Base-by-base conservation (phyloP, 2,888 invertebrate genomes). In the Hylaea fasciaria region DNA sequence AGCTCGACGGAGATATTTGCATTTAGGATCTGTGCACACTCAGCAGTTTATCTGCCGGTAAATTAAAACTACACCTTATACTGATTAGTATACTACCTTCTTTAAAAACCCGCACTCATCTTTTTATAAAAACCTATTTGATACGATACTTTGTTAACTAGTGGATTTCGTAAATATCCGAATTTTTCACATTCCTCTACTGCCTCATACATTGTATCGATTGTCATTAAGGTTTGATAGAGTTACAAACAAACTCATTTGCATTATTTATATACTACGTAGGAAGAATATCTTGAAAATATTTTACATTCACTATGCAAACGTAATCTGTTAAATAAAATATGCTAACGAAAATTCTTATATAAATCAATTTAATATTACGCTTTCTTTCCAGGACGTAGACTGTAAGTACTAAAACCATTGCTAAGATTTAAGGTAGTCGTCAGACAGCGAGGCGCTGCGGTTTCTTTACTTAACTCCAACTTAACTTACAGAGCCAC, bases 381-480 rank as follows among this genome's bases (percentile, higher is more conserved):
- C n/a, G n/a, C n/a, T n/a, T n/a, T n/a, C 22, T 32, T 14, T 14
- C 22, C 52, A 47, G 68, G 11, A 51, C n/a, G 32, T 44, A 57
- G 53, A 51, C 41, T 35, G 32, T n/a, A n/a, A n/a, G n/a, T 17
- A 37, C 45, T 69, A 74, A 66, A 71, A 37, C 74, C 79, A 74
- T 74, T 74, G 77, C 73, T 72, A 77, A 85, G 87, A 88, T 88
- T 87, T 88, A 88, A 89, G 81, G 80, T 80, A 78, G 84, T 85
- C 86, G 81, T 87, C 87, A 89, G 86, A 85, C 85, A 72, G 80
- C 76, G 80, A 78, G 83, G 83, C 83, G 82, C 78, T 87, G 89
- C 74, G 89, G 87, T 89, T 90, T 89, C 89, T 87, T 88, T 88
- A 77, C 88, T 86, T 86, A 87, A 63, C 41, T 55, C 47, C 80